Evolutionary conservation across 2,888 invertebrate genomes (phyloP).

Genomic region (Rhaphigaster nebulosa): DNA sequence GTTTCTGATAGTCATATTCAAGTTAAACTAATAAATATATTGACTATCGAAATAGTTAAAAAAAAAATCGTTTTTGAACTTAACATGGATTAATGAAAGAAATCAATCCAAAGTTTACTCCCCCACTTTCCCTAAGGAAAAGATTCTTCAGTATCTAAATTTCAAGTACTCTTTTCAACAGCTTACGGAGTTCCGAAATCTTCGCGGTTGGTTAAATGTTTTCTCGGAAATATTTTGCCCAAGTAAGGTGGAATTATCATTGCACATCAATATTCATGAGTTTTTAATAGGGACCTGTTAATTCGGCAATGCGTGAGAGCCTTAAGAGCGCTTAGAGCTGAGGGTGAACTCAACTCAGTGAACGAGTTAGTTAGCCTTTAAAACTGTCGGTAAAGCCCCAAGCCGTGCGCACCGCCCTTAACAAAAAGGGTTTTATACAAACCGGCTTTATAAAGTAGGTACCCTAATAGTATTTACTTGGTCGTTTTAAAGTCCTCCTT

Average conservation of each 20-base stretch:
- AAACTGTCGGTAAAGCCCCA: constrained; percentile 13
- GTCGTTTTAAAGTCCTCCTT: background rate
- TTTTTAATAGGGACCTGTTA: constrained; percentile 7
- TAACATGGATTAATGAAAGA: too few species aligned
- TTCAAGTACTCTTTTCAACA: background rate
- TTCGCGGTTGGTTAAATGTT: background rate
- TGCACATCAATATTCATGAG: constrained; percentile 32
- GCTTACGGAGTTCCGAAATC: background rate
- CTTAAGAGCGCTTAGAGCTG: background rate
- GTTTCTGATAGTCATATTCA: too few species aligned
- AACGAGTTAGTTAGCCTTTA: constrained; percentile 24
- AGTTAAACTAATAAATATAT: too few species aligned
- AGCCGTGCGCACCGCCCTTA: background rate
- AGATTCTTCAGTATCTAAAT: background rate
- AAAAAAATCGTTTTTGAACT: too few species aligned
- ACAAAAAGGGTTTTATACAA: constrained; percentile 39
- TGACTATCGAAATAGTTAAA: too few species aligned
- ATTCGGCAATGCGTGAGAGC: background rate
- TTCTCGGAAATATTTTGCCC: background rate
- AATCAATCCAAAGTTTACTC: too few species aligned
- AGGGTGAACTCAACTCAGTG: background rate
- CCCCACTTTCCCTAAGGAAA: background rate
- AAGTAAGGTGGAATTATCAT: background rate
- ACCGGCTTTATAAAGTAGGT: constrained; percentile 33
- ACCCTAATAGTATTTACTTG: constrained; percentile 2